These are phyloP conservation scores for Etheostoma cragini DNA, from an alignment of 2,113 vertebrate species.

Conservation along the genomic window DNA sequence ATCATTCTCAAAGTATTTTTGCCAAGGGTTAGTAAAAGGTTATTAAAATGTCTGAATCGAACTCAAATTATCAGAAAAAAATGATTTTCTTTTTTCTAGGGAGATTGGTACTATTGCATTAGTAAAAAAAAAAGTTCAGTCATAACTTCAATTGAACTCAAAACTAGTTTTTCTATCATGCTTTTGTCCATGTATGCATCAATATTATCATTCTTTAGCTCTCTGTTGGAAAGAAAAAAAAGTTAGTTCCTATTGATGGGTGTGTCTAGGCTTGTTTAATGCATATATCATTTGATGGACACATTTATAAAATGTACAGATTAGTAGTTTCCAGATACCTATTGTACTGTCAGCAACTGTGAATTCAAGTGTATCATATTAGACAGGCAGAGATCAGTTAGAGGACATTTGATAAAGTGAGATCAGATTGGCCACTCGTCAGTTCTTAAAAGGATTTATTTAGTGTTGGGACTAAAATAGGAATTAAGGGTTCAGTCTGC, in stretches of 20 bases:
- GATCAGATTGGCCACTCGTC: neutral
- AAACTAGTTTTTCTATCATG: neutral
- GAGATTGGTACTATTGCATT: neutral
- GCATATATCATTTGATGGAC: neutral
- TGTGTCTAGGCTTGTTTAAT: neutral
- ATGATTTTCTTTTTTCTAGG: neutral
- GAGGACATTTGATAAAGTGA: neutral
- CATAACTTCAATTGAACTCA: neutral
- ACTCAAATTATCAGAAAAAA: conserved; percentile 1
- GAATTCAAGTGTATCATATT: neutral
- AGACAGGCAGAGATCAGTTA: neutral
- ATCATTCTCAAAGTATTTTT: neutral
- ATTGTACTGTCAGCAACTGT: neutral
- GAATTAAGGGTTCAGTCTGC: neutral
- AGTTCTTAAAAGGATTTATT: neutral
- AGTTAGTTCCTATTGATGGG: neutral
- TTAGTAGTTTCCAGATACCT: neutral
- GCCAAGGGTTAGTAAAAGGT: neutral
- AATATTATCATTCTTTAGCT: neutral
- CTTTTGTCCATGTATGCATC: neutral
- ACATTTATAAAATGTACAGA: neutral
- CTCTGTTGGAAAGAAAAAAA: too few species aligned
- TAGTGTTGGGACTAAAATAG: too few species aligned
- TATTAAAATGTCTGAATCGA: neutral
- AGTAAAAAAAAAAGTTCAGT: neutral